Evolutionary conservation across 2,113 vertebrate genomes (phyloP).

Genomic region (Arvicanthis niloticus): DNA sequence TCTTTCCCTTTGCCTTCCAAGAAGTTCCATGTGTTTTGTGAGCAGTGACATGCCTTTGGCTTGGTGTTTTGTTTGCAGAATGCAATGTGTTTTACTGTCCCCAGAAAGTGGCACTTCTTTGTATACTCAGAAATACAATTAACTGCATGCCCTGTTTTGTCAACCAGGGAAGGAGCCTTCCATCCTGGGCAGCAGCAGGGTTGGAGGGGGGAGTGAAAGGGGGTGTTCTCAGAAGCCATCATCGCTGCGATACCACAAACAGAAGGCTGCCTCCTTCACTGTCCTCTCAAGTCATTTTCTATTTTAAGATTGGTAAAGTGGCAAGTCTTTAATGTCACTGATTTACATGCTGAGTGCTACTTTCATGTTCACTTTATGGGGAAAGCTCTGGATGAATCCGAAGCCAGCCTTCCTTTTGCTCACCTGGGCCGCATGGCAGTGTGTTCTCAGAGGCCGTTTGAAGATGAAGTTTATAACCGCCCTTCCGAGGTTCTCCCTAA

Average conservation of each 20-base stretch:
- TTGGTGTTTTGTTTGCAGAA: constrained; percentile 48
- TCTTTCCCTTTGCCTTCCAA: background rate
- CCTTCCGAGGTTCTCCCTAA: rapidly evolving
- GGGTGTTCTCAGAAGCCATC: background rate
- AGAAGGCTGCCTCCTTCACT: constrained; percentile 44
- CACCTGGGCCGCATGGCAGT: background rate
- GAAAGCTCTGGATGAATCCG: constrained; percentile 16
- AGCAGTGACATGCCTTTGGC: constrained; percentile 8
- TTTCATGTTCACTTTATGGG: background rate
- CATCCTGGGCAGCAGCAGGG: background rate
- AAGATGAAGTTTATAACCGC: rapidly evolving
- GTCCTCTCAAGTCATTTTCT: constrained; percentile 48
- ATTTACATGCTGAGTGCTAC: background rate
- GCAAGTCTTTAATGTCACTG: background rate
- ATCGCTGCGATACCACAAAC: background rate
- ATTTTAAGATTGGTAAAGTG: constrained; percentile 13
- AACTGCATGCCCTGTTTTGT: background rate
- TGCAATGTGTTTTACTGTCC: background rate
- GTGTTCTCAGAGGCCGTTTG: background rate
- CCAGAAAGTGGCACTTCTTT: background rate
- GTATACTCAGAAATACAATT: background rate
- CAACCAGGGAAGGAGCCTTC: background rate
- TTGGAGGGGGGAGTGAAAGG: rapidly evolving
- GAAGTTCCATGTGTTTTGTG: constrained; percentile 43
- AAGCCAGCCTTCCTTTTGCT: background rate